Conservation (phyloP, 2,113 vertebrate species). For the Menidia beryllina region DNA sequence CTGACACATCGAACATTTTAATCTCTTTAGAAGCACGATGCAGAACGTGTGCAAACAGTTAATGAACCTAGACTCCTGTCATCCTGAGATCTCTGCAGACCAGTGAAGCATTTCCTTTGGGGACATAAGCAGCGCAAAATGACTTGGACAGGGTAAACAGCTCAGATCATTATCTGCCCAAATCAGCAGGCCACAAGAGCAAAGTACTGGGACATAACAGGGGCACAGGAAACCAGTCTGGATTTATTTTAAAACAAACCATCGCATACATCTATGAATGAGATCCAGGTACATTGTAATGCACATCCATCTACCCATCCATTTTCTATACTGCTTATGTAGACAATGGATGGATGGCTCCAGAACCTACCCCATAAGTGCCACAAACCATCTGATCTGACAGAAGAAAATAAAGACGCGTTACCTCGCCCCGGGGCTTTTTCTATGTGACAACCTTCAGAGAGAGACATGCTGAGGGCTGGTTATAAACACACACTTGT, state of each 20-base stretch:
- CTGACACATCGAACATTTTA: neutral
- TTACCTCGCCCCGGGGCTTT: constrained; percentile 16
- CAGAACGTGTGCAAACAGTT: neutral
- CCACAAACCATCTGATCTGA: neutral
- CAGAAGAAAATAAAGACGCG: neutral
- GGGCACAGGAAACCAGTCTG: constrained; percentile 58
- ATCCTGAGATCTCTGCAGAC: constrained; percentile 10
- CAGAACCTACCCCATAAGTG: neutral
- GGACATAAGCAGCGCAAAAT: constrained; percentile 45
- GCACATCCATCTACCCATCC: too few species aligned
- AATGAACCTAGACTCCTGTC: constrained; percentile 15
- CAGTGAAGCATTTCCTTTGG: constrained; percentile 55
- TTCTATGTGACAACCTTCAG: neutral
- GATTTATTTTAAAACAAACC: constrained; percentile 47
- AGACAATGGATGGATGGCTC: neutral
- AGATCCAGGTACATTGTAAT: constrained; percentile 31
- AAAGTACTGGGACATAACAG: constrained; percentile 31
- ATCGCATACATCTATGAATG: constrained; percentile 30
- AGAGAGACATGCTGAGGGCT: constrained; percentile 33
- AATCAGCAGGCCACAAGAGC: constrained; percentile 25
- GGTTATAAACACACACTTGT: constrained; percentile 44
- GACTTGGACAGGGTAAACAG: constrained; percentile 57
- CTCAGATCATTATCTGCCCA: constrained; percentile 50
- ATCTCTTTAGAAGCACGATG: neutral
- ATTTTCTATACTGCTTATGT: too few species aligned